Evolutionary conservation across 1,140 invertebrate genomes (phyloP), one percentile per base, ranked within the genome.

Genomic region (Aphaenogaster rudis): DNA sequence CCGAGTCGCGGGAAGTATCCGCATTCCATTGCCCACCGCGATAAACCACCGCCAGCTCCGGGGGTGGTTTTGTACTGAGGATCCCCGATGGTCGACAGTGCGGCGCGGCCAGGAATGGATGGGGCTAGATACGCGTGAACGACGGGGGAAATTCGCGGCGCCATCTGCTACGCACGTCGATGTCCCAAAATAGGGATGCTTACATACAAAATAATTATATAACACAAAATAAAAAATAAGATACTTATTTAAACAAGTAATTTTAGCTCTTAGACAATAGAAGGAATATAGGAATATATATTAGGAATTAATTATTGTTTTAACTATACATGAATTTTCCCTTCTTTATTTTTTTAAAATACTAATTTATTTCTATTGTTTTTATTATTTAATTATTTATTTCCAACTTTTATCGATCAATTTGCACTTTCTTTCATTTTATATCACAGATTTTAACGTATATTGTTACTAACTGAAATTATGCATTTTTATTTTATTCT

Each of bases 11-110:
- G 9, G 2, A 61, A 39, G 3, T 50, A 33, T 9, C 42, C 42
- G 80, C 69, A 48, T 48, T n/a, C 15, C 50, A 57, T 33, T 66
- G 42, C 42, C 9, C 36, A 33, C 36, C 11, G 48, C 69, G 69
- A 50, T 61, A 71, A 81, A 67, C 64, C 17, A n/a, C 64, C 9
- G 48, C 39, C 69, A 74, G 28, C 36, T 84, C 80, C 28, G 54
- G 42, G 80, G 80, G 54, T 84, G 48, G 69, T 84, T 82, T 82
- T 74, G 42, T 48, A 84, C 80, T 76, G 80, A 63, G 80, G 45
- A 76, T 28, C 54, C 28, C 63, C 54, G 54, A 36, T 57, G 17
- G 42, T 21, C 42, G 59, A 50, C 50, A 39, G 64, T 21, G 45
- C 9, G 64, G 50, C 79, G 79, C 50, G 52, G 17, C 67, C 42